Evolutionary conservation across 2,113 vertebrate species (phyloP).

Genomic region (Excalfactoria chinensis): DNA sequence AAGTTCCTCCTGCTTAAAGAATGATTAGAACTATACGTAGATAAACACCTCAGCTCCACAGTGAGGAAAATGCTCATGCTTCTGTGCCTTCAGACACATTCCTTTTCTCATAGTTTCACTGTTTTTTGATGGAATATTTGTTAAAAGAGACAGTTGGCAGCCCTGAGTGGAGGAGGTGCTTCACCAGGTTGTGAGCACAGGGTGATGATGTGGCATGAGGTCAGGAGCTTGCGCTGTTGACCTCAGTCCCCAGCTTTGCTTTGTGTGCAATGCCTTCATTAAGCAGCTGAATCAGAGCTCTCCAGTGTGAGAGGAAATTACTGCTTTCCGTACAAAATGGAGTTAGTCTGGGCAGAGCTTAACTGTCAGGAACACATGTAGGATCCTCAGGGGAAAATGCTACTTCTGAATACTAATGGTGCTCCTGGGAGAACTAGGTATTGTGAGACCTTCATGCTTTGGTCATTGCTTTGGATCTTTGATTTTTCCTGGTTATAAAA

Average conservation of each 20-base stretch:
- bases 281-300: neutral
- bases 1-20: neutral
- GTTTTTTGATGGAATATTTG: neutral
- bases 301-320: neutral
- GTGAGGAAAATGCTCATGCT: neutral
- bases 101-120: neutral
- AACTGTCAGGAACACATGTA: neutral
- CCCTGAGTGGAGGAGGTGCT: neutral
- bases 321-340: neutral
- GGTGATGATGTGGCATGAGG: neutral
- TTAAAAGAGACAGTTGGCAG: neutral
- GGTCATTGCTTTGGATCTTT: neutral
- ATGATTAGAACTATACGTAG: neutral
- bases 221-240: accelerated
- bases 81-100: neutral
- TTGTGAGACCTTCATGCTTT: neutral
- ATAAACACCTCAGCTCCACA: neutral
- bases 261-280: neutral
- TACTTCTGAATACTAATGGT: neutral
- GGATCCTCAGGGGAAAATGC: neutral
- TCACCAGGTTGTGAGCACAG: neutral
- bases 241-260: neutral
- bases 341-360: neutral
- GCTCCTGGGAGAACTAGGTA: neutral
- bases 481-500: neutral